Evolutionary conservation across 1,140 invertebrate genomes (phyloP).

Genomic region (Drosophila takahashii): DNA sequence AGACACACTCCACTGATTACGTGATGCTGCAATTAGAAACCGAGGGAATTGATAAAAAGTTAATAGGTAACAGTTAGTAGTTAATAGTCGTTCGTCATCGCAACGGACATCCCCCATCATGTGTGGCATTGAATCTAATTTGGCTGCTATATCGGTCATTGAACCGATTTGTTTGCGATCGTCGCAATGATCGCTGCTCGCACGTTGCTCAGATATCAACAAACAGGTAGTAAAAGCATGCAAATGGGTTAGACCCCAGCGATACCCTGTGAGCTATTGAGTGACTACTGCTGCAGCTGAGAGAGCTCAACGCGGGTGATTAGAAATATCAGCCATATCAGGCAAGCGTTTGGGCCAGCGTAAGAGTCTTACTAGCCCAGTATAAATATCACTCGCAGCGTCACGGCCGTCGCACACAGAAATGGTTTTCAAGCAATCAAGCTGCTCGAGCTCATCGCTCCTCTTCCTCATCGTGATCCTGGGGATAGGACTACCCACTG

Average conservation of each 20-base stretch:
- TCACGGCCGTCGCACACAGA: constrained; percentile 10
- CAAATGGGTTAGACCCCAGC: background rate
- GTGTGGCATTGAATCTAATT: constrained; percentile 49
- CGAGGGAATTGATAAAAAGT: constrained; percentile 8
- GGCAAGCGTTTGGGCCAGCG: background rate
- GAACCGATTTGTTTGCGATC: constrained; percentile 19
- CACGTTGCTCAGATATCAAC: constrained; percentile 9
- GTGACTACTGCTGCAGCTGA: background rate
- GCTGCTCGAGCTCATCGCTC: constrained; percentile 1
- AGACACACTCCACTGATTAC: background rate
- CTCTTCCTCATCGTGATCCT: background rate
- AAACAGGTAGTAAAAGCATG: background rate
- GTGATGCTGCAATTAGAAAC: constrained; percentile 14
- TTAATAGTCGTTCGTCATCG: background rate
- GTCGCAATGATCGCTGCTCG: constrained; percentile 3
- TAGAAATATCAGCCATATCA: constrained; percentile 19
- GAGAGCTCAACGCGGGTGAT: constrained; percentile 3
- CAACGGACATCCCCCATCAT: constrained; percentile 15
- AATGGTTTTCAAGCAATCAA: constrained; percentile 14
- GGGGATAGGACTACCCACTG: background rate
- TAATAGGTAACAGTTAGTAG: background rate
- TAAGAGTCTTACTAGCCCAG: constrained; percentile 1
- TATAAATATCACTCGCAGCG: constrained; percentile 14
- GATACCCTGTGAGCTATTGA: background rate
- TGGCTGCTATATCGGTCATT: constrained; percentile 35